Conservation (phyloP, 2,888 invertebrate species). For the Perizoma affinitatum region DNA sequence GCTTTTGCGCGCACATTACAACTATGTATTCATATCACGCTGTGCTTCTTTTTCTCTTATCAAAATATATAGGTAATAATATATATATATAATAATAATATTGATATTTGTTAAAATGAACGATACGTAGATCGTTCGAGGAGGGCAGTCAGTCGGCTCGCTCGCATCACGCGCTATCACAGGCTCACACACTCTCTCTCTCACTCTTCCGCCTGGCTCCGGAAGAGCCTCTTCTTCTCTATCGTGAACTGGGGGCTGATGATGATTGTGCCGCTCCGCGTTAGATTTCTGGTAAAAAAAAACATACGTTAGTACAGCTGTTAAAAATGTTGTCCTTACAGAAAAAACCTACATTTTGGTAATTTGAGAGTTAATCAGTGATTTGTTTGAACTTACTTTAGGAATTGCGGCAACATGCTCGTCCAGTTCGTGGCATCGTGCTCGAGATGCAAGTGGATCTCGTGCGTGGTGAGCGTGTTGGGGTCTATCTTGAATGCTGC, state of each 20-base stretch:
- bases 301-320: constrained; percentile 41
- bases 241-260: constrained; percentile 94
- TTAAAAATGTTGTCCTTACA: neutral
- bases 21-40: constrained; percentile 84
- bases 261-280: constrained; percentile 93
- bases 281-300: constrained; percentile 88
- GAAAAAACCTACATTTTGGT: neutral
- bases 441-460: constrained; percentile 93
- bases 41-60: constrained; percentile 83
- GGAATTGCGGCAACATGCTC: constrained; percentile 93
- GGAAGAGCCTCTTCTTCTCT: constrained; percentile 96
- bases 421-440: constrained; percentile 95
- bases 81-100: constrained; percentile 83
- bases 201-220: constrained; percentile 85
- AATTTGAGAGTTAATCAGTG: neutral
- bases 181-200: constrained; percentile 43
- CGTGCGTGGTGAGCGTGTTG: constrained; percentile 94
- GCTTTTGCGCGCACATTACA: constrained; percentile 68
- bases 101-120: constrained; percentile 83
- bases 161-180: constrained; percentile 67
- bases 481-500: constrained; percentile 94
- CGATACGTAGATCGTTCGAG: constrained; percentile 82
- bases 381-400: constrained; percentile 88
- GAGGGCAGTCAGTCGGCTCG: constrained; percentile 80
- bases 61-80: constrained; percentile 73